Evolutionary conservation across 2,113 vertebrate species (phyloP).

Genomic region (Nansenia antarctica): DNA sequence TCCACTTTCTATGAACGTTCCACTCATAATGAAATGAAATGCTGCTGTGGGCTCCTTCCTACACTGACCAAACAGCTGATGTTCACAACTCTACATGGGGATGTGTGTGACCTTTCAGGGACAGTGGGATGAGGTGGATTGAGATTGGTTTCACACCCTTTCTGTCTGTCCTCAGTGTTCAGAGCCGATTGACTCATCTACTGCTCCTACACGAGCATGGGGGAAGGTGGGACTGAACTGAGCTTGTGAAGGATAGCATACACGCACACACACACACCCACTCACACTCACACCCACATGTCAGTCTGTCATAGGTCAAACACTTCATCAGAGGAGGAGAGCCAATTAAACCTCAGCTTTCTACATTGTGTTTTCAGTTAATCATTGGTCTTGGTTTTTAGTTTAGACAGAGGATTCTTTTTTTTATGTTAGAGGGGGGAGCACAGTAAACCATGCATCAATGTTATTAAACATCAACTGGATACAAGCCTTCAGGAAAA

Average conservation of each 20-base stretch:
- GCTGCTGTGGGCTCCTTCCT: no score
- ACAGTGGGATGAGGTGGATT: slow-evolving; percentile 31
- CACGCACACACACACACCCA: slow-evolving; percentile 3
- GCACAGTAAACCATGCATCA: no score
- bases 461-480: no score
- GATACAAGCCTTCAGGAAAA: no score
- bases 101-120: slow-evolving; percentile 41
- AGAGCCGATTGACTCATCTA: slow-evolving; percentile 47
- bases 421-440: no score
- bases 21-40: no score
- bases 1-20: no score
- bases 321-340: background rate
- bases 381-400: background rate
- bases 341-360: background rate
- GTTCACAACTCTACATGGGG: background rate
- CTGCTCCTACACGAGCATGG: slow-evolving; percentile 19
- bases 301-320: background rate
- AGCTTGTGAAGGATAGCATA: slow-evolving; percentile 16
- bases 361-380: background rate
- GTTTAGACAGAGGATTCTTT: no score
- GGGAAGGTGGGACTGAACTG: background rate
- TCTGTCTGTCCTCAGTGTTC: slow-evolving; percentile 11
- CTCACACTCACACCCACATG: slow-evolving; percentile 1
- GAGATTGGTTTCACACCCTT: slow-evolving; percentile 29
- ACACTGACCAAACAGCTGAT: background rate